Conservation (phyloP, 2,888 invertebrate genomes). For the Papilio protenor region DNA sequence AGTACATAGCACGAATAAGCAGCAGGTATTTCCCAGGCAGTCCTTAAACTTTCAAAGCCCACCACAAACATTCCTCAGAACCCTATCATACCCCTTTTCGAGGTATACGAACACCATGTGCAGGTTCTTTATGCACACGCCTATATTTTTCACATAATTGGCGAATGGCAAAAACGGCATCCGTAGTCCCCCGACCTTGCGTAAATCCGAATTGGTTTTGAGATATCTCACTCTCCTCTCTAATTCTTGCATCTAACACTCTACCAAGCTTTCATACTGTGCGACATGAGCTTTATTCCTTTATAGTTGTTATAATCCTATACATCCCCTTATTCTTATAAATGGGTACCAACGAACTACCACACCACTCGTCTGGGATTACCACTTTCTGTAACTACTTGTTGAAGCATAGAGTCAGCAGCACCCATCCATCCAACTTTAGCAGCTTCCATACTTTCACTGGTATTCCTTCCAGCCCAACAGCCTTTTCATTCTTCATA, state of each 20-base stretch:
- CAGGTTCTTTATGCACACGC: constrained; percentile 2
- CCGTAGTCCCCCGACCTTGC: constrained; percentile 4
- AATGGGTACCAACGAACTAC: constrained; percentile 23
- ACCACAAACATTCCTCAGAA: constrained; percentile 20
- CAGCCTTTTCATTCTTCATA: too few species aligned
- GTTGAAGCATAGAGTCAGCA: constrained; percentile 32
- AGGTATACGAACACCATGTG: constrained; percentile 29
- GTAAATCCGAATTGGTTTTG: too few species aligned
- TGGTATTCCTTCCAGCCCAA: too few species aligned
- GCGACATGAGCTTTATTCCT: constrained; percentile 33
- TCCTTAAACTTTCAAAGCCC: background rate
- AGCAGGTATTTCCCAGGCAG: too few species aligned
- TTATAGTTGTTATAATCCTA: constrained; percentile 28
- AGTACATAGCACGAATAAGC: too few species aligned
- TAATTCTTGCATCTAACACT: constrained; percentile 32
- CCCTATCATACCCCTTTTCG: constrained; percentile 1
- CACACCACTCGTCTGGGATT: constrained; percentile 26
- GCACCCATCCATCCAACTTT: too few species aligned
- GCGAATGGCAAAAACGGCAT: constrained; percentile 31
- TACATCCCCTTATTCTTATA: constrained; percentile 18
- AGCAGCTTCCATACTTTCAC: too few species aligned
- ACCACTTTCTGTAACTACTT: constrained; percentile 25
- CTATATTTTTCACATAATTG: constrained; percentile 13
- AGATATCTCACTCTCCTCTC: too few species aligned
- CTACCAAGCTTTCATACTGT: constrained; percentile 36